Base-by-base conservation (phyloP, 2,888 invertebrate genomes). In the Timema cristinae region DNA sequence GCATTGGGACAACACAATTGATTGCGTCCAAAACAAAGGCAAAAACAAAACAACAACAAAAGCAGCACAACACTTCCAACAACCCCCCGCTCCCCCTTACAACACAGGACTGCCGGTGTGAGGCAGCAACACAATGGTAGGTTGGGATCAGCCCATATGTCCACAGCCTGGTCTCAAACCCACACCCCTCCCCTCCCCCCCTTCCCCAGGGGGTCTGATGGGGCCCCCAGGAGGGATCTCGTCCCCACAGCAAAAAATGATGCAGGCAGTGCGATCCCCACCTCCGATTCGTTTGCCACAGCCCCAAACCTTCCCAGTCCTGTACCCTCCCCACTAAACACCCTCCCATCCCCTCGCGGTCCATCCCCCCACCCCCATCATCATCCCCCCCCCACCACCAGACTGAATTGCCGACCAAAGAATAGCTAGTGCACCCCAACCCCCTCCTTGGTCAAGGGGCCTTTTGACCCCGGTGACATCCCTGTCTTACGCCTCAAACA, bases 401-500 rank as follows among this genome's bases (percentile, higher is more conserved):
- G 77, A 87, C 83, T 82, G 32, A 32, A 32, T 32, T 32, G 32
- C 77, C 63, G 8, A 48, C 32, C 47, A 48, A 48, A 2, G 63
- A 63, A 75, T 73, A n/a, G 76, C 75, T 75, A 76, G 75, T 76
- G 76, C 32, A 32, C 32, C 75, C 74, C 47, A 50, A 63, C 63
- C 63, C 32, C 32, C 32, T 32, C 32, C n/a, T n/a, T 68, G 77
- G 76, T 70, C 76, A 75, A 67, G n/a, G 78, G 78, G 56, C 83
- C 80, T 75, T 83, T 82, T 79, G 87, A 89, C 74, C 83, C 85
- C 75, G 83, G 90, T 80, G 90, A 89, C 83, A 89, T 88, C 82
- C 89, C 89, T 77, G 89, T 91, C 74, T 88, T 95, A 94, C 94
- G 79, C 93, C 94, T 80, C 94, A 94, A 85, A 97, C 88, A 95